Base-by-base conservation (phyloP, 1,140 invertebrate genomes). In the Melitaea cinxia region DNA sequence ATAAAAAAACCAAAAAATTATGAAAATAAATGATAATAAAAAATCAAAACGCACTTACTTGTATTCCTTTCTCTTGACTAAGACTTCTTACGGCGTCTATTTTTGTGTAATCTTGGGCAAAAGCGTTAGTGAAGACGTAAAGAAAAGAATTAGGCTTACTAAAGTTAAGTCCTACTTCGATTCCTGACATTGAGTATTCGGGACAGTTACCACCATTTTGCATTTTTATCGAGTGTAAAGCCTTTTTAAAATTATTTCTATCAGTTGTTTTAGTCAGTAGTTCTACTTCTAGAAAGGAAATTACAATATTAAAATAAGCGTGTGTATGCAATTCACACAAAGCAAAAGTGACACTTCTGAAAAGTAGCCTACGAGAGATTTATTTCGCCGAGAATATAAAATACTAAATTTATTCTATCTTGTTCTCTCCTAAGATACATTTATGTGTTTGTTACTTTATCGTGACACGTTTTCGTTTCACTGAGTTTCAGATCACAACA, bases 111-210 rank as follows among this genome's bases (percentile, higher is more conserved):
- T 88, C 85, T 19, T 76, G 94, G 19, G 94, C 91, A 15, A 92
- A 72, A 10, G 94, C 94, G 73, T 95, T 94, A 4, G 94, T 94
- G 69, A 94, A 94, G 0, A 95, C 94, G 71, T 94, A 95, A 30
- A 95, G 85, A 65, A 91, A 92, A 0, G 94, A 94, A 33, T 91
- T 89, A 0, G 93, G 93, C 12, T 92, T 72, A 37, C 93, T 92
- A 1, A 84, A 78, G 50, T 93, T 88, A 6, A 95, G 78, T 0
- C 93, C 94, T 57, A 85, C 77, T 70, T 92, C 90, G 24, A 95
- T 94, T 24, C 93, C 94, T 1, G 80, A 78, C 30, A 95, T 84
- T 30, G 92, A 87, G 89, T 92, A 91, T 81, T 95, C 94, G 0
- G 94, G 93, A 80, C 94, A 95, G 64, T 94, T 93, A 0, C 91